A percentile compares a stretch with the other conserved stretches of the same genome.
These are phyloP conservation scores for Lipophrys pholis DNA, from an alignment of 2,113 vertebrate species.

Conservation along the genomic window DNA sequence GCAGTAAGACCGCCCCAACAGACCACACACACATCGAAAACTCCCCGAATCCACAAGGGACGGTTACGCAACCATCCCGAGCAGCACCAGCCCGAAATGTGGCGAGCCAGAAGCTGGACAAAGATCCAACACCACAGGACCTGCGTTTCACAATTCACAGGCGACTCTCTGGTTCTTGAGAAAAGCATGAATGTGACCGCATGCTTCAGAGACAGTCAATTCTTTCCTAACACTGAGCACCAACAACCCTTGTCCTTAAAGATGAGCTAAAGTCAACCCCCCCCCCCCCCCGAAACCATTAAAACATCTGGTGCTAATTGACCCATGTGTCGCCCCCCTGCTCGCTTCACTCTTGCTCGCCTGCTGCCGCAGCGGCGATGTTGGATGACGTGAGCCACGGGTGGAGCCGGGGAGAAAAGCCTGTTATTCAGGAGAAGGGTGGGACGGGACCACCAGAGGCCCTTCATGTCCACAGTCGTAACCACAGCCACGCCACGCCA, in stretches of 20 bases:
- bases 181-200: neutral
- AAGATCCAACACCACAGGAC: conserved; percentile 14
- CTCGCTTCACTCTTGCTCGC: conserved; percentile 21
- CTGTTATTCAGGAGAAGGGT: conserved; percentile 71
- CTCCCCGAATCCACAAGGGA: neutral
- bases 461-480: conserved; percentile 37
- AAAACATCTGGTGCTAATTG: conserved; percentile 77
- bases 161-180: neutral
- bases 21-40: conserved; percentile 56
- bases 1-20: too few species aligned
- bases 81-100: conserved; percentile 10
- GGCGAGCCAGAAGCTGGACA: conserved; percentile 9
- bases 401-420: conserved; percentile 61
- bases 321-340: conserved; percentile 37
- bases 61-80: conserved; percentile 15
- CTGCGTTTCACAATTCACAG: neutral
- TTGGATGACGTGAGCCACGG: conserved; percentile 59
- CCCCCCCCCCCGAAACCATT: conserved; percentile 36
- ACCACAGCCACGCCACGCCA: conserved; percentile 56
- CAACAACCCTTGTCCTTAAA: neutral
- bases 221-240: neutral
- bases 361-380: conserved; percentile 36
- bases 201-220: conserved; percentile 22
- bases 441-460: conserved; percentile 58
- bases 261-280: conserved; percentile 16